These are phyloP conservation scores for Euzophera pinguis DNA, from an alignment of 2,888 invertebrate species.

Conservation along the genomic window DNA sequence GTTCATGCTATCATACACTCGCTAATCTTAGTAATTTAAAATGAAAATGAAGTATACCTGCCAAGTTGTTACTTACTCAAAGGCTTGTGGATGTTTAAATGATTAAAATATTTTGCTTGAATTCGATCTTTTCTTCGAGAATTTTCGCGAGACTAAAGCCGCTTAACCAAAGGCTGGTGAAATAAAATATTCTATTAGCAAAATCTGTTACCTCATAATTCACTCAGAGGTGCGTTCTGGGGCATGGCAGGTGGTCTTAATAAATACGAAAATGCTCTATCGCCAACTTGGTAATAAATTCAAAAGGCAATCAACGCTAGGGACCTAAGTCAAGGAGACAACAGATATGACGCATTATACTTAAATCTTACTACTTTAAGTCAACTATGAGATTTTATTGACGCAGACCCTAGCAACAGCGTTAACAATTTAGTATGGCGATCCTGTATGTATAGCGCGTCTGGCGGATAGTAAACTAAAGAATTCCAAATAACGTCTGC, in stretches of 20 bases:
- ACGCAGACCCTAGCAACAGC: no score
- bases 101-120: conserved; percentile 14
- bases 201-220: conserved; percentile 71
- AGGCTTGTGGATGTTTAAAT: conserved; percentile 6
- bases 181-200: conserved; percentile 78
- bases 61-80: neutral
- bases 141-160: conserved; percentile 49
- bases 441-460: no score
- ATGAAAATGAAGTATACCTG: neutral
- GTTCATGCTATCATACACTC: neutral
- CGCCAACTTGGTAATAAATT: conserved; percentile 76
- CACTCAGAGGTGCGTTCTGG: conserved; percentile 60
- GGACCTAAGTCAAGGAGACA: conserved; percentile 28
- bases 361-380: no score
- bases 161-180: conserved; percentile 54
- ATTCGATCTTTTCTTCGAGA: conserved; percentile 24
- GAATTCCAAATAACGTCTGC: no score
- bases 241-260: conserved; percentile 76
- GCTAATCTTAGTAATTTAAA: neutral
- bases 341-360: neutral
- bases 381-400: no score
- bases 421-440: no score
- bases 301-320: conserved; percentile 79
- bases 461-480: no score
- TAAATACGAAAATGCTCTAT: conserved; percentile 77